phyloP scores from a whole-genome alignment of 2,888 invertebrate genomes.

The Cataglyphis cursor region DNA sequence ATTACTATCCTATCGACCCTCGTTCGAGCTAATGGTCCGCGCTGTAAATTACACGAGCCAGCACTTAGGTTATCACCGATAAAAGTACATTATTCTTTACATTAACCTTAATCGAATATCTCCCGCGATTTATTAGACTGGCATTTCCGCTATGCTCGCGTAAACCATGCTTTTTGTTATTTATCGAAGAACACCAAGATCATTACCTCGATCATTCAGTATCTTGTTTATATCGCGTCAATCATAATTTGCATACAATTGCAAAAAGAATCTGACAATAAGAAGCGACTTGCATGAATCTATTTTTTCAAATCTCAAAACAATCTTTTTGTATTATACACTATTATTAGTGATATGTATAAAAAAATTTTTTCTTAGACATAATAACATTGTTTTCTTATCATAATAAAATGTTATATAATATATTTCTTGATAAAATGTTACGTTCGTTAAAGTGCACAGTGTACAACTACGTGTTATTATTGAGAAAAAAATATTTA shows the following conservation, averaged over 20 bases:
- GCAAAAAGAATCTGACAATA: neutral
- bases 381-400: neutral
- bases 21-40: conserved; percentile 51
- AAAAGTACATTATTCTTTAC: conserved; percentile 56
- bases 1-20: conserved; percentile 53
- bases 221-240: neutral
- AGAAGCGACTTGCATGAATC: too few species aligned
- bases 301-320: neutral
- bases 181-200: neutral
- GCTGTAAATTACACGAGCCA: conserved; percentile 54
- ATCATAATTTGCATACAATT: neutral
- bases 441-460: neutral
- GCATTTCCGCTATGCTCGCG: conserved; percentile 13
- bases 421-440: neutral
- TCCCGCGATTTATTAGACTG: conserved; percentile 49
- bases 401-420: neutral
- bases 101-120: conserved; percentile 50
- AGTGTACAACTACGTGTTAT: neutral
- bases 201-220: conserved; percentile 8
- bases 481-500: neutral
- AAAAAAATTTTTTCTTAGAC: neutral
- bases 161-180: conserved; percentile 20
- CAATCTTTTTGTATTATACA: neutral
- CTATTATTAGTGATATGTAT: neutral
- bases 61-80: conserved; percentile 52